Conservation (phyloP, 2,113 vertebrate species). For the Cephalopterus ornatus region DNA sequence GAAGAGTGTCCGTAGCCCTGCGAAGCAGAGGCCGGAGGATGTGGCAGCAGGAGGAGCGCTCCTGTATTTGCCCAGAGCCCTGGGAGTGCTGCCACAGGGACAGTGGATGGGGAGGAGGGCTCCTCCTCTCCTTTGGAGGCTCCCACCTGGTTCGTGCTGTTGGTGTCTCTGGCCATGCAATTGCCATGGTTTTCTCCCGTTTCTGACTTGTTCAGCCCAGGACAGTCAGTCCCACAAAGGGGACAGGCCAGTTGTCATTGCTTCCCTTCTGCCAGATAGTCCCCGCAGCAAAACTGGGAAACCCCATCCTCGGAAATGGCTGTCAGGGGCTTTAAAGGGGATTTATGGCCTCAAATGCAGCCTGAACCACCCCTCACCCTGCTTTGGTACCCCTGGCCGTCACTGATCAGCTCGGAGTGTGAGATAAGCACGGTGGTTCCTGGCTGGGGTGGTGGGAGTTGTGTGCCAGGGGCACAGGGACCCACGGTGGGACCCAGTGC, state of each 20-base stretch:
- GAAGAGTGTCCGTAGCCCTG: not conserved
- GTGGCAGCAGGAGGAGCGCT: not conserved
- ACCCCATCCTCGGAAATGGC: not conserved
- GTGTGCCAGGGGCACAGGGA: not conserved
- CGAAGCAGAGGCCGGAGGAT: not conserved
- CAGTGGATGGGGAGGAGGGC: accelerated
- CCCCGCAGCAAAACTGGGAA: not conserved
- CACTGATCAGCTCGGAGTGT: not conserved
- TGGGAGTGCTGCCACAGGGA: not conserved
- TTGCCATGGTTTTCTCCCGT: not conserved
- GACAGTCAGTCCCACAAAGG: not conserved
- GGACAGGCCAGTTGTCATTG: not conserved
- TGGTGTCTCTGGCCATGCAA: not conserved
- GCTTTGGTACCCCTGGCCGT: accelerated
- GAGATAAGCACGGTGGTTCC: accelerated
- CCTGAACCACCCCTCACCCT: not conserved
- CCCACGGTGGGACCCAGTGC: not conserved
- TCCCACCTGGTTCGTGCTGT: not conserved
- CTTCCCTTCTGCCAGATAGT: not conserved
- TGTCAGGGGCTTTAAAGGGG: not conserved
- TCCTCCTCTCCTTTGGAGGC: accelerated
- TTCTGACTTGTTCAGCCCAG: accelerated
- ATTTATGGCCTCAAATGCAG: not conserved
- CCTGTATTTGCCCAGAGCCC: too few relatives aligned
- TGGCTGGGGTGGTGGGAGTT: not conserved